Evolutionary conservation across 2,797 vertebrate species (phyloP).

Genomic region (Gorsachius magnificus): DNA sequence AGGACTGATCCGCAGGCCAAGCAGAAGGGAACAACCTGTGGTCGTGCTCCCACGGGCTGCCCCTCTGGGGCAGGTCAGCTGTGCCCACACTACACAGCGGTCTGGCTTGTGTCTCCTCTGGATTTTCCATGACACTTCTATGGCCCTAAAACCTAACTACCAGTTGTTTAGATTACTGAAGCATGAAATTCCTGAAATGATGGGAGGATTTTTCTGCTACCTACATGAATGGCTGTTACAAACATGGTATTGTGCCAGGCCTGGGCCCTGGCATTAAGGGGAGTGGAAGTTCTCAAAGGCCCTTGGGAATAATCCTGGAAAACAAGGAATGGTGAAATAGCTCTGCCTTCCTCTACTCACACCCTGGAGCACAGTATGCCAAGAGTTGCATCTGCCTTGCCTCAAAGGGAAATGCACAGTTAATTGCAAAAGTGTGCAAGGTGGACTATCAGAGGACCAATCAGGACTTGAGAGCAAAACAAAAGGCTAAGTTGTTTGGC

Average conservation of each 20-base stretch:
- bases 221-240: neutral
- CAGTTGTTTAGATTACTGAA: neutral
- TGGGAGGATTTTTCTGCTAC: neutral
- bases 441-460: neutral
- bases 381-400: neutral
- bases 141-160: neutral
- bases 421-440: neutral
- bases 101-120: neutral
- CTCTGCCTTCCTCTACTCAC: neutral
- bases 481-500: neutral
- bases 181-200: neutral
- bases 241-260: neutral
- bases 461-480: neutral
- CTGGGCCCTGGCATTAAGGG: neutral
- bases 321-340: neutral
- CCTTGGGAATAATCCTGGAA: neutral
- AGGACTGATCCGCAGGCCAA: neutral
- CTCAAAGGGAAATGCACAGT: neutral
- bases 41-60: neutral
- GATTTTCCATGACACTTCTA: neutral
- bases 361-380: neutral
- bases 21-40: fast-evolving
- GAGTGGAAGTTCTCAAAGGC: neutral
- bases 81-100: fast-evolving
- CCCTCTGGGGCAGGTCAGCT: neutral